phyloP scores from a whole-genome alignment of 2,888 invertebrate genomes.

The Eupithecia vulgata region DNA sequence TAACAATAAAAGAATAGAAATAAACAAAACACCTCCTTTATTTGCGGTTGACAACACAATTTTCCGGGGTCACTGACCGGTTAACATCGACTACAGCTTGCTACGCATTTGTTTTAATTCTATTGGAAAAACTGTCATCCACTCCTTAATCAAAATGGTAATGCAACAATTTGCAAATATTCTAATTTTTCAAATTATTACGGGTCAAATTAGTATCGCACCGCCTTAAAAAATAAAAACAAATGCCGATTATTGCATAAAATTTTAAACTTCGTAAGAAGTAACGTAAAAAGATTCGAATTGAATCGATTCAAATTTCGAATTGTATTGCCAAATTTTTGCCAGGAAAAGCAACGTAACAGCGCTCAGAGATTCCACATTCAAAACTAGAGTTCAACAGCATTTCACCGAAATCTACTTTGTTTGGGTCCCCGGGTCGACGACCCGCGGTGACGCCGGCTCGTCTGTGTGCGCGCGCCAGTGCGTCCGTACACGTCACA shows the following conservation, averaged over 20 bases:
- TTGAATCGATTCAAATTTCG: slow-evolving; percentile 43
- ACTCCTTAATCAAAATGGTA: background rate
- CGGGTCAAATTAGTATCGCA: background rate
- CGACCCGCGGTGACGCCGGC: slow-evolving; percentile 74
- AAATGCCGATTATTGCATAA: slow-evolving; percentile 7
- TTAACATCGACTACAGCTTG: slow-evolving; percentile 53
- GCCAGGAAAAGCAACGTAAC: slow-evolving; percentile 64
- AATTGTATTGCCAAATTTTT: slow-evolving; percentile 66
- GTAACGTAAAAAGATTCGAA: slow-evolving; percentile 14
- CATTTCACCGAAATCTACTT: slow-evolving; percentile 84
- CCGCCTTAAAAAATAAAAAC: background rate
- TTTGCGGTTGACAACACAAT: slow-evolving; percentile 64
- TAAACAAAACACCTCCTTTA: slow-evolving; percentile 45
- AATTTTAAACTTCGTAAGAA: slow-evolving; percentile 15
- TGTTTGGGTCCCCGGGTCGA: slow-evolving; percentile 82
- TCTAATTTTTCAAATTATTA: background rate
- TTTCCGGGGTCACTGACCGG: slow-evolving; percentile 75
- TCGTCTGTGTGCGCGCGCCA: slow-evolving; percentile 73
- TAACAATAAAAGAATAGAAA: slow-evolving; percentile 30
- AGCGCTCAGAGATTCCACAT: slow-evolving; percentile 69
- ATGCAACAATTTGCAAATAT: background rate
- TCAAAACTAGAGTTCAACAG: slow-evolving; percentile 81
- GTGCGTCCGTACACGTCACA: slow-evolving; percentile 60
- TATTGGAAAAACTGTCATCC: slow-evolving; percentile 24
- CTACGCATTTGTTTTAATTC: slow-evolving; percentile 37